Evolutionary conservation across 2,113 vertebrate genomes (phyloP).

Genomic region (Myanophis thanlyinensis): DNA sequence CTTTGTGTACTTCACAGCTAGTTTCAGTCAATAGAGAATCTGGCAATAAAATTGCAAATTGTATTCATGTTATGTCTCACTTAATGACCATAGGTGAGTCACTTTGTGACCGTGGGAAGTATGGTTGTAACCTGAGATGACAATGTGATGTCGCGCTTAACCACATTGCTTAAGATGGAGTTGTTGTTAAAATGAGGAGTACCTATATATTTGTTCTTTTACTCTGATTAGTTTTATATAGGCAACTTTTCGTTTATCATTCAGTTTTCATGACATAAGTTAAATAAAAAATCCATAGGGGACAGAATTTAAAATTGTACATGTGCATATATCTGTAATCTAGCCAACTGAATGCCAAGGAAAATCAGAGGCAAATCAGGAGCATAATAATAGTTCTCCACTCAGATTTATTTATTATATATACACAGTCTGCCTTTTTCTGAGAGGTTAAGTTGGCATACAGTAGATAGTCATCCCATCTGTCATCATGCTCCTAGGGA

Average conservation of each 20-base stretch:
- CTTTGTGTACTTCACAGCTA: background rate
- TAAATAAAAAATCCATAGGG: background rate
- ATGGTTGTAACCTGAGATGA: background rate
- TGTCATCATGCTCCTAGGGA: background rate
- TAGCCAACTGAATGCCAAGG: background rate
- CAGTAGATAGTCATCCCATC: background rate
- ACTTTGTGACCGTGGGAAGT: background rate
- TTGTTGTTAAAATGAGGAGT: background rate
- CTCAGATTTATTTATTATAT: background rate
- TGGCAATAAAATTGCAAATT: background rate
- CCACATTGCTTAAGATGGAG: background rate
- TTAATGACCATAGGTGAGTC: background rate
- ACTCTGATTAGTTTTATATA: background rate
- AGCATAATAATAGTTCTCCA: background rate
- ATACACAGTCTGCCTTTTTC: background rate
- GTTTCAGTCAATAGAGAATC: background rate
- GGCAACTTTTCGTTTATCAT: background rate
- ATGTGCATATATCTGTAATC: background rate
- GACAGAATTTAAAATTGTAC: background rate
- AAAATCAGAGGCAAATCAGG: background rate
- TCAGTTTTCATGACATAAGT: background rate
- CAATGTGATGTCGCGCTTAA: background rate
- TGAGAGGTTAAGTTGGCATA: background rate
- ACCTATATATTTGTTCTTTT: background rate
- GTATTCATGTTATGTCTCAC: background rate